Evolutionary conservation across 2,113 vertebrate species (phyloP).

Genomic region (Calypte anna): DNA sequence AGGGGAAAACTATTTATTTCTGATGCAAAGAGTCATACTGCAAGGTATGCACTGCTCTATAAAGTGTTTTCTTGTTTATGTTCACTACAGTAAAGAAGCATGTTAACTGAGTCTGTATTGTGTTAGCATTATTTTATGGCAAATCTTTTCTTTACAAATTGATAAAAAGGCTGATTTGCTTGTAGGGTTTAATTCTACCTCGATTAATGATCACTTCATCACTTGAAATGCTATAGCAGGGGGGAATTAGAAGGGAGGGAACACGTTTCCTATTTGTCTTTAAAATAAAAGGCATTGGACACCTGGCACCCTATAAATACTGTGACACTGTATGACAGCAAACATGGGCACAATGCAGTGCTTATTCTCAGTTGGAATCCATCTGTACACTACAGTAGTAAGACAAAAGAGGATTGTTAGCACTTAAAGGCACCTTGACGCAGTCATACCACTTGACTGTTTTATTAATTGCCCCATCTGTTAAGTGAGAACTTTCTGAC

Average conservation of each 20-base stretch:
- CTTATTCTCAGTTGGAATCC: conserved; percentile 76
- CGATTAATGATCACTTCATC: conserved; percentile 56
- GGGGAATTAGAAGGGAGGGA: conserved; percentile 23
- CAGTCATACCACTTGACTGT: conserved; percentile 74
- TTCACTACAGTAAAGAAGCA: not conserved
- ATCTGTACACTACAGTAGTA: conserved; percentile 72
- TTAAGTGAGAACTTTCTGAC: conserved; percentile 81
- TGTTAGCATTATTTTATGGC: not conserved
- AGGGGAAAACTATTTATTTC: not conserved
- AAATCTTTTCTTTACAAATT: conserved; percentile 42
- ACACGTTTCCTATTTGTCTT: conserved; percentile 69
- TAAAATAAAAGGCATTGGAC: conserved; percentile 71
- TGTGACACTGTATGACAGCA: conserved; percentile 46
- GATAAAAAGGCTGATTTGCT: conserved; percentile 50
- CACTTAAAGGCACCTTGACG: conserved; percentile 79
- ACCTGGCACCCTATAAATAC: conserved; percentile 76
- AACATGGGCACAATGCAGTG: conserved; percentile 67
- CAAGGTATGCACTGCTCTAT: not conserved
- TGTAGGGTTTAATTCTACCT: conserved; percentile 48
- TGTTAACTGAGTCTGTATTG: not conserved
- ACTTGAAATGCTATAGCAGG: conserved; percentile 50
- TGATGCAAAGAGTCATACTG: not conserved
- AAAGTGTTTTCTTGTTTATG: not conserved
- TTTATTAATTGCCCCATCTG: conserved; percentile 84
- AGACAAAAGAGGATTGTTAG: conserved; percentile 84